Percentiles rank a stretch among this genome's conserved stretches.
These are phyloP conservation scores for Echeneis naucrates DNA, from an alignment of 2,797 vertebrate species.

Conservation along the genomic window DNA sequence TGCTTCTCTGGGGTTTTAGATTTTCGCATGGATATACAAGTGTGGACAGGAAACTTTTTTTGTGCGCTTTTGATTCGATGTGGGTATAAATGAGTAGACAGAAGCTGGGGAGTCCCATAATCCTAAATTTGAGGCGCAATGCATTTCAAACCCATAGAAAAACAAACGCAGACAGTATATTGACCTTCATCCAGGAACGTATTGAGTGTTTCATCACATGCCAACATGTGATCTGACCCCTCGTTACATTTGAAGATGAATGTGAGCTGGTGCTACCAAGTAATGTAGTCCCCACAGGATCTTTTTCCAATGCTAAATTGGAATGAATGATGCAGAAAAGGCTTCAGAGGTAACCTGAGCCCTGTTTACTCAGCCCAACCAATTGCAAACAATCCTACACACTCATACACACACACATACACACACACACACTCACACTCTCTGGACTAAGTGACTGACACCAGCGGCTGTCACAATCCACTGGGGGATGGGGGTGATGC, in stretches of 20 bases:
- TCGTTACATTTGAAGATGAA: constrained; percentile 39
- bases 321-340: constrained; percentile 62
- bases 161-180: constrained; percentile 1
- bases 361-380: constrained; percentile 70
- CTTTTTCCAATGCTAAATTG: constrained; percentile 68
- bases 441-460: constrained; percentile 66
- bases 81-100: background rate
- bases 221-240: constrained; percentile 42
- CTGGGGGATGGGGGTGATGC: constrained; percentile 8
- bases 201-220: constrained; percentile 31
- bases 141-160: constrained; percentile 38
- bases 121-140: constrained; percentile 26
- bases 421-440: constrained; percentile 39
- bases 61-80: constrained; percentile 6
- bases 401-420: constrained; percentile 22
- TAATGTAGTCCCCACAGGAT: constrained; percentile 48
- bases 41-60: background rate
- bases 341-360: constrained; percentile 62
- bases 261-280: constrained; percentile 53
- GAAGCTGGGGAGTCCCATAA: constrained; percentile 14
- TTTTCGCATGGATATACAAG: background rate
- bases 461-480: constrained; percentile 68
- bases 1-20: background rate
- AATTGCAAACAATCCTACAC: constrained; percentile 65
- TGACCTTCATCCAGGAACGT: constrained; percentile 22